Base-by-base conservation (phyloP, 2,113 vertebrate species). In the Struthidea cinerea region DNA sequence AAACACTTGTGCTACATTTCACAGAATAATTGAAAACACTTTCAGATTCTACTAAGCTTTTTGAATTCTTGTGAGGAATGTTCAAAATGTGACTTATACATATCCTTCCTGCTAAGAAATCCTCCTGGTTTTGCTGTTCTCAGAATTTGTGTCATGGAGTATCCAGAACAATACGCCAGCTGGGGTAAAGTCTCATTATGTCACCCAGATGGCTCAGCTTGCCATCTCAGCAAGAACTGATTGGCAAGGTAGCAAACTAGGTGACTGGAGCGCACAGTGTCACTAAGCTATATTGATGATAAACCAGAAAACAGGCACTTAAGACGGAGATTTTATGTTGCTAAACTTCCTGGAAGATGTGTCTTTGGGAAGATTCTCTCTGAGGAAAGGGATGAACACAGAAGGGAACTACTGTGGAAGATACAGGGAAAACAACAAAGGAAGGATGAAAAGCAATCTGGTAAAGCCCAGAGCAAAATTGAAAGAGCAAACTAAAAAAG, bases 401-500 rank as follows among this genome's bases (percentile, higher is more conserved):
- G 68, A 53, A 84, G 39, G 33, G 16, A 76, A 35, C 9, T 47
- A 23, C 16, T 76, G n/a, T 30, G 63, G 11, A 59, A 68, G 22
- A 22, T 41, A 42, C 0, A 0, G 13, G 13, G 11, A 9, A 60
- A 59, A 27, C 0, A 2, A 11, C 12, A 67, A 44, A 23, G 16
- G 17, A 70, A 93, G 76, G 39, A 47, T 42, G 13, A 75, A 78
- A 92, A 80, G 14, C 8, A 37, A 17, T 35, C 67, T 55, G 18
- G 10, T 84, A 81, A 94, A 65, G 13, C 11, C 20, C 55, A 61
- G 26, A 61, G 15, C n/a, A 59, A 59, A 59, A 59, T 6, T 59
- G 16, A 16, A 59, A 59, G n/a, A 59, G 16, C 23, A 37, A 35
- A 77, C 20, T 67, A 46, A 80, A 77, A 60, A 17, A 57, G 7